Evolutionary conservation across 2,888 invertebrate species (phyloP), one percentile per base, ranked within the genome.

Genomic region (Harpalus rufipes): DNA sequence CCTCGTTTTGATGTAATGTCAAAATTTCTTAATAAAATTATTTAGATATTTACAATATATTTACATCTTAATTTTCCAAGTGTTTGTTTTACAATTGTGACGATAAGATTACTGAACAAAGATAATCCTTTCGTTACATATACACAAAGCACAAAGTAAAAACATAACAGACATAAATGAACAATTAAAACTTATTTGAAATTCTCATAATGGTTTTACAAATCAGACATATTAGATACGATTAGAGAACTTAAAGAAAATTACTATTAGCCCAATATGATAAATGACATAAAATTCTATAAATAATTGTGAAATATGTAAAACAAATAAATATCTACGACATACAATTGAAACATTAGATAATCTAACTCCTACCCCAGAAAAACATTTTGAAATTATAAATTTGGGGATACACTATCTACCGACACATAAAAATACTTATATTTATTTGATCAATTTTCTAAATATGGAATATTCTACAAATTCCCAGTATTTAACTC

Each of bases 281-380:
- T n/a, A 10, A 18, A 68, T n/a, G 25, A 18, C 8, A 68, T 68
- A 18, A 14, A 72, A 81, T 44, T 58, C 21, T 41, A 81, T 85
- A 32, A 86, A 85, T 16, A 85, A 82, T 14, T 86, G 86, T 32
- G 84, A 51, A 41, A 76, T 87, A 2, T 87, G 87, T 41, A 86
- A 86, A 12, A 84, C 83, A 32, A 85, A 86, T 14, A 87, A 87
- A 81, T 87, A 87, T 51, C 86, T 87, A 56, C 21, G 87, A 3
- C 86, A 87, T 14, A 87, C 88, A 0, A 78, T 87, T n/a, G 85
- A 80, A 85, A 86, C 79, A 8, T 74, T 84, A 61, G 85, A 86
- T 63, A 56, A 81, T 7, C 21, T 87, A n/a, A 86, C 87, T n/a
- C 86, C 86, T 7, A 85, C 87, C 7, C 65, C 86, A 1, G 82